phyloP scores from a whole-genome alignment of 2,113 vertebrate species.

The Epinephelus moara region DNA sequence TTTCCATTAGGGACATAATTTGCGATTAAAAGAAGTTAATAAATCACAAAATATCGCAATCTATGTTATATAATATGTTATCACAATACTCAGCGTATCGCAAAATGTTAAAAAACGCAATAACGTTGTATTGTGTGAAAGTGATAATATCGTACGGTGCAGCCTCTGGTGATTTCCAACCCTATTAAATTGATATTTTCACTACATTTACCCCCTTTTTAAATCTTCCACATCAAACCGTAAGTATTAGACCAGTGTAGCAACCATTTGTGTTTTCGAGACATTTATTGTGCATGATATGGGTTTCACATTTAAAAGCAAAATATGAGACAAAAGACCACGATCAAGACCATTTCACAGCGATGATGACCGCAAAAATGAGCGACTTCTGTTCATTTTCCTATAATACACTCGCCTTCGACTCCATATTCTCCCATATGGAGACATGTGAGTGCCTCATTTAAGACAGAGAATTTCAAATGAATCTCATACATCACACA shows the following conservation, averaged over 20 bases:
- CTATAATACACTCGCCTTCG: slow-evolving; percentile 40
- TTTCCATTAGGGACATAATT: no score
- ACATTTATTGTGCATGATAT: slow-evolving; percentile 67
- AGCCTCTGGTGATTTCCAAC: no score
- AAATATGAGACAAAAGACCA: slow-evolving; percentile 49
- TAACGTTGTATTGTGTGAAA: no score
- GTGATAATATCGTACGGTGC: no score
- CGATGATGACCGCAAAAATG: slow-evolving; percentile 56
- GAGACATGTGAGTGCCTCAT: slow-evolving; percentile 78
- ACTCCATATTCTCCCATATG: slow-evolving; percentile 56
- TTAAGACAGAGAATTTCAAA: slow-evolving; percentile 82
- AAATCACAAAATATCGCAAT: no score
- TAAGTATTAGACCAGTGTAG: not conserved
- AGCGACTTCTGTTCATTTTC: slow-evolving; percentile 59
- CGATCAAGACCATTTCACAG: slow-evolving; percentile 56
- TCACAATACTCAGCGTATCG: no score
- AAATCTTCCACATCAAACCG: slow-evolving; percentile 9
- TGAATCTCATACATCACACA: slow-evolving; percentile 83
- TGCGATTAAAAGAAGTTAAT: no score
- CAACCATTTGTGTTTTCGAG: slow-evolving; percentile 42
- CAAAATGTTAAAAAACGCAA: no score
- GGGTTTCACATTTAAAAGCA: slow-evolving; percentile 59
- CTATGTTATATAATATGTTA: no score
- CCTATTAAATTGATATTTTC: not conserved
- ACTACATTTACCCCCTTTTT: not conserved